Base-by-base conservation (phyloP, 2,888 invertebrate genomes). In the Colletes collaris region DNA sequence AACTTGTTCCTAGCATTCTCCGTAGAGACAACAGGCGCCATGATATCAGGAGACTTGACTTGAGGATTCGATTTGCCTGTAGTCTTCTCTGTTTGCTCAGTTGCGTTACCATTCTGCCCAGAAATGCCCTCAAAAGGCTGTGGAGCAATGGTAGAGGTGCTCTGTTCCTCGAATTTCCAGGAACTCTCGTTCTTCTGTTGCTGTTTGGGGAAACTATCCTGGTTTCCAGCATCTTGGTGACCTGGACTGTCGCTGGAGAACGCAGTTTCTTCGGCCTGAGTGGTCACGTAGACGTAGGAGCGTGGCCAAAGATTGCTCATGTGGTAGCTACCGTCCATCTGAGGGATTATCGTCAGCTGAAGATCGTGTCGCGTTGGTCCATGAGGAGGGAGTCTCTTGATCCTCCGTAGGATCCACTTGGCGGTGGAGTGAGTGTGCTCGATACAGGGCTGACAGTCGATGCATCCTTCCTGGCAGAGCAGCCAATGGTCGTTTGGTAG, bases 291-390 rank as follows among this genome's bases (percentile, higher is more conserved):
- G 58, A 88, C 80, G 78, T 87, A 85, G 4, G 87, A 77, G 40
- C 84, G 70, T 10, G 85, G 71, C 76, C 83, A 87, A 5, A 83
- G 56, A 46, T 82, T 84, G 58, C 52, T 82, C 82, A 77, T 69
- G 62, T 85, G 82, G 68, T 83, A 86, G 46, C 75, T 84, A 6
- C 76, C 85, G 68, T 87, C 86, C 35, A 60, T 62, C 67, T 89
- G 89, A 0, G 90, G 90, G 40, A 84, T 63, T 35, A 92, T 80
- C 27, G 89, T 91, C 76, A 92, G 69, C 58, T 89, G 89, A 19
- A 91, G 82, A 76, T 90, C 88, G 70, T 88, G 84, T 69, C 86
- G 81, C 8, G 79, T 67, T 4, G 71, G 16, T 3, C 80, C 67
- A 37, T 76, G 76, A 1, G 50, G 44, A 55, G 79, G 72, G 49